phyloP scores from a whole-genome alignment of 2,888 invertebrate genomes.

The Coremacera marginata region DNA sequence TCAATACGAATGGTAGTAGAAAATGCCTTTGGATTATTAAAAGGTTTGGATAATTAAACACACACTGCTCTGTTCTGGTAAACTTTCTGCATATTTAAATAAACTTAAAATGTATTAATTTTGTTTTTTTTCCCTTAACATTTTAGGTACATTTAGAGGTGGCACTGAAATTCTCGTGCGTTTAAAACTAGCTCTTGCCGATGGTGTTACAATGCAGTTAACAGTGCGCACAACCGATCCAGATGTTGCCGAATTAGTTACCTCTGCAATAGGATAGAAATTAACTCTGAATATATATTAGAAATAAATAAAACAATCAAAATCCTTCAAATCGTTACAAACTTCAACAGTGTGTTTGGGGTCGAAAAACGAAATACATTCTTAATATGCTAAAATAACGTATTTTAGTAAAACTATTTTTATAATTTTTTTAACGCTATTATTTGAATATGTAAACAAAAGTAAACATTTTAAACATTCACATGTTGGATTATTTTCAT shows the following conservation, averaged over 20 bases:
- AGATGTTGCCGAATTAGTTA: slow-evolving; percentile 87
- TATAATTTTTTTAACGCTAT: too few species aligned
- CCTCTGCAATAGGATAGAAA: slow-evolving; percentile 84
- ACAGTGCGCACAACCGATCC: slow-evolving; percentile 89
- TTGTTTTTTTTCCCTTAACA: neutral
- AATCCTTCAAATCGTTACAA: neutral
- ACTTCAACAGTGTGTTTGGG: too few species aligned
- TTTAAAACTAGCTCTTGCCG: slow-evolving; percentile 81
- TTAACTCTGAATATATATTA: slow-evolving; percentile 30
- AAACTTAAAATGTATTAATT: neutral
- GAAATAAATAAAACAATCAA: slow-evolving; percentile 54
- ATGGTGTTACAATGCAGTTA: slow-evolving; percentile 93
- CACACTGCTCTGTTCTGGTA: slow-evolving; percentile 83
- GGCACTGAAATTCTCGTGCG: slow-evolving; percentile 90
- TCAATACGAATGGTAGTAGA: too few species aligned
- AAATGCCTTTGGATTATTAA: too few species aligned
- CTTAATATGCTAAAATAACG: too few species aligned
- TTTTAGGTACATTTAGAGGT: slow-evolving; percentile 85
- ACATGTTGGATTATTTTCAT: slow-evolving; percentile 2
- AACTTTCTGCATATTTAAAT: slow-evolving; percentile 22
- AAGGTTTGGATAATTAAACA: too few species aligned
- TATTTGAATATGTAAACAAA: neutral
- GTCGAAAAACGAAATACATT: too few species aligned
- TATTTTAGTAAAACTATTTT: too few species aligned
- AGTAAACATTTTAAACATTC: slow-evolving; percentile 13